Base-by-base conservation (phyloP, 2,797 vertebrate species). In the Rousettus madagascariensis region DNA sequence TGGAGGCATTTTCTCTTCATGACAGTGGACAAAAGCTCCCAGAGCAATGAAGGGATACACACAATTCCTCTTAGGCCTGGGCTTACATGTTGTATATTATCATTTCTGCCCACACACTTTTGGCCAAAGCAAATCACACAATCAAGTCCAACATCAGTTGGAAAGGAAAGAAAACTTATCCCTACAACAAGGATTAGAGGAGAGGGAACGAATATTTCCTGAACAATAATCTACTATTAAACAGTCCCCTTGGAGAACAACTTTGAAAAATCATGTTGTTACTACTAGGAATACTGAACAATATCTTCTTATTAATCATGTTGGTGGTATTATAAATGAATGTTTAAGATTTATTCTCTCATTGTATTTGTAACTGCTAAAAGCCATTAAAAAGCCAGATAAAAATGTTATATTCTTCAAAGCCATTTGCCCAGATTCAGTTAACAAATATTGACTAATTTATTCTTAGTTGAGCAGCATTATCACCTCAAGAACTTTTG, bases 401-500 rank as follows among this genome's bases (percentile, higher is more conserved):
- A 20, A 55, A 95, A 96, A 51, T 85, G 11, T 63, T 53, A 75
- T 68, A 55, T 91, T 96, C 51, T 93, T 90, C 55, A 78, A 89
- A 80, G 65, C 5, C 20, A 65, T 95, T 90, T 85, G 79, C 43
- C 59, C 78, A 79, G 36, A 85, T 66, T 95, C 63, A 77, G 55
- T 80, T 74, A 92, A 80, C 24, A 75, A 55, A 2, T 43, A 46
- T 85, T 91, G 68, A 65, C 49, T 78, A 82, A 82, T 83, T 63
- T 78, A 78, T 88, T 97, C 68, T 94, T 89, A 96, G 17, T n/a
- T 74, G 16, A 86, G 26, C 24, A 79, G 8, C 33, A 36, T 86
- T 80, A 91, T 92, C 66, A 55, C 9, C 57, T 88, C 66, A 95
- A 92, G 59, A 88, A 94, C 49, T 88, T 72, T 86, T 91, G 19